Conservation (phyloP, 2,888 invertebrate species). For the Himalopsyche tibetana region DNA sequence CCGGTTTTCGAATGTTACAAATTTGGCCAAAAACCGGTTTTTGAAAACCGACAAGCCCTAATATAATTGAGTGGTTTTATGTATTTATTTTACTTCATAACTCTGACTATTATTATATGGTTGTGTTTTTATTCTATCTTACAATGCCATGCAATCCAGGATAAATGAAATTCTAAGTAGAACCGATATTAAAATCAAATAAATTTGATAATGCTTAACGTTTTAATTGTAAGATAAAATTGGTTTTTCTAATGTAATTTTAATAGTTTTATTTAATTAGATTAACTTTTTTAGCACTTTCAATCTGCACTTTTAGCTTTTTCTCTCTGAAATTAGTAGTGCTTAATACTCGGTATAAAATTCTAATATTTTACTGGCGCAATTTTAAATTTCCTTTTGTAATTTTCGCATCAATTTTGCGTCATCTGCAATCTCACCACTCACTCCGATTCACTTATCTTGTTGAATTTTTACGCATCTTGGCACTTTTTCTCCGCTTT, state of each 20-base stretch:
- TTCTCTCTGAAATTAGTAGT: background rate
- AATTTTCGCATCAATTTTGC: constrained; percentile 7
- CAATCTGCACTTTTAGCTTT: background rate
- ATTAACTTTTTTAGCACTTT: constrained; percentile 17
- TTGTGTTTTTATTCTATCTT: no score
- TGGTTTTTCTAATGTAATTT: background rate
- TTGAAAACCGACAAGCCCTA: no score
- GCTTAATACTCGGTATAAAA: no score
- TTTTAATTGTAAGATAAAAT: background rate
- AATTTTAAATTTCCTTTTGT: background rate
- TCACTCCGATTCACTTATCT: constrained; percentile 5
- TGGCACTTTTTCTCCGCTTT: constrained; percentile 21
- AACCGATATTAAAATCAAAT: no score
- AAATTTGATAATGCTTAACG: background rate
- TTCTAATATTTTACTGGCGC: no score
- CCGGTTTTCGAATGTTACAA: no score
- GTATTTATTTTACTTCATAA: no score
- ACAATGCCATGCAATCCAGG: no score
- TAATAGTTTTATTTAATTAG: constrained; percentile 13
- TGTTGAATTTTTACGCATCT: constrained; percentile 29
- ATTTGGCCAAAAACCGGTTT: no score
- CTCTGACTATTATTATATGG: no score
- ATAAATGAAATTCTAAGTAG: no score
- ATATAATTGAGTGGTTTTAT: no score
- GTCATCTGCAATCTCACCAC: background rate